Evolutionary conservation across 2,797 vertebrate species (phyloP).

Genomic region (Anguilla marmorata): DNA sequence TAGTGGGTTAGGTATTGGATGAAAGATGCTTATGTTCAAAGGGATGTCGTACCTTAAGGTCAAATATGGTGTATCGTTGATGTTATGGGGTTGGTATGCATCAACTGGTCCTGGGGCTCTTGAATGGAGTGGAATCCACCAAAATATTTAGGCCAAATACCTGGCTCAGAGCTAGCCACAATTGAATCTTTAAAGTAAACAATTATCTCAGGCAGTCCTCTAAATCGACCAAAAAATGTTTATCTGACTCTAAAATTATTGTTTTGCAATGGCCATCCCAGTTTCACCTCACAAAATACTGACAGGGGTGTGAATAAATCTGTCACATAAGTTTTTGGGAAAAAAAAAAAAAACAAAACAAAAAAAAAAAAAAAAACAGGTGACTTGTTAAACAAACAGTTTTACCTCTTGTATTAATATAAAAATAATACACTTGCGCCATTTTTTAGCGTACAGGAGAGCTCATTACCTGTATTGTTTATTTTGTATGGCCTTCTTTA

Average conservation of each 20-base stretch:
- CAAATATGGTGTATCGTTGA: background rate
- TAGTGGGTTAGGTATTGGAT: too few species aligned
- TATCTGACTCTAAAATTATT: background rate
- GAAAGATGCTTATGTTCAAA: too few species aligned
- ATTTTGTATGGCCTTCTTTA: background rate
- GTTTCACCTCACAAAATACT: background rate
- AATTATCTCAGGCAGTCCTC: background rate
- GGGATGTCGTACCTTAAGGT: background rate
- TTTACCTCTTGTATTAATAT: background rate
- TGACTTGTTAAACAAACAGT: too few species aligned
- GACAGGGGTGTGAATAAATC: background rate
- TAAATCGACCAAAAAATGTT: background rate
- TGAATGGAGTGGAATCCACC: background rate
- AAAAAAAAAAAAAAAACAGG: background rate
- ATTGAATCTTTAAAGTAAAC: background rate
- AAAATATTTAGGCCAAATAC: background rate
- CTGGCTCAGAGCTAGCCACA: background rate
- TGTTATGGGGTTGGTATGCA: background rate
- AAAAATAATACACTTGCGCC: background rate
- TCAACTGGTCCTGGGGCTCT: background rate
- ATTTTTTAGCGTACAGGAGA: background rate
- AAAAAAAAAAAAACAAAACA: background rate
- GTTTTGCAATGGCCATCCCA: background rate
- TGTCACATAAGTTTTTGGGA: background rate
- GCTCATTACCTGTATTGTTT: background rate